phyloP scores from a whole-genome alignment of 2,797 vertebrate species.

The Sebastes cheni region DNA sequence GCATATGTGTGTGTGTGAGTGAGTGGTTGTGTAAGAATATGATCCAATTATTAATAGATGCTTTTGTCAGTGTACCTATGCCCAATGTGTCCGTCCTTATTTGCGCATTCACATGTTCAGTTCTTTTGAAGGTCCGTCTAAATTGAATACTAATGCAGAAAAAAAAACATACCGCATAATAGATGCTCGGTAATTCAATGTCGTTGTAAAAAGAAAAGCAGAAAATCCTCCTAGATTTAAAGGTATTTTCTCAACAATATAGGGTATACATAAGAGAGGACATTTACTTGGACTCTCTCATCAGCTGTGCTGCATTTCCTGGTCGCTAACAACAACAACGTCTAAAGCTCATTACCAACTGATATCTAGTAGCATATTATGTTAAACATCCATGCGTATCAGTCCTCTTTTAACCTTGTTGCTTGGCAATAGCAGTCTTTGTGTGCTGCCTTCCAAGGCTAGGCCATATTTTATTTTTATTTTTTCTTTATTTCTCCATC shows the following conservation, averaged over 20 bases:
- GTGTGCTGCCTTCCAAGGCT: conserved; percentile 4
- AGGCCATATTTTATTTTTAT: conserved; percentile 9
- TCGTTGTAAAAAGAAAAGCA: conserved; percentile 2
- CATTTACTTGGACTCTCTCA: conserved; percentile 13
- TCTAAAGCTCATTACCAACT: conserved; percentile 34
- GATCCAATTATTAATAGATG: conserved; percentile 70
- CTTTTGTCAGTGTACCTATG: conserved; percentile 56
- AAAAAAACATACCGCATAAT: not conserved
- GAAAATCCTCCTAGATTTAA: not conserved
- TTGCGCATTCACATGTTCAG: conserved; percentile 59
- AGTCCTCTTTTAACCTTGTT: conserved; percentile 38
- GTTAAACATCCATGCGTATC: conserved; percentile 35
- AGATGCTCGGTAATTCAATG: conserved; percentile 18
- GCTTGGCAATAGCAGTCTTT: conserved; percentile 40
- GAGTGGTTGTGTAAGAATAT: conserved; percentile 53
- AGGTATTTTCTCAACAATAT: conserved; percentile 23
- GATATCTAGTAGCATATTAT: conserved; percentile 20
- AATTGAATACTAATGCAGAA: conserved; percentile 43
- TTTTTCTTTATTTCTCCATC: conserved; percentile 18
- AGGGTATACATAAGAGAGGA: not conserved
- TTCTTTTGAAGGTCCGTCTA: conserved; percentile 50
- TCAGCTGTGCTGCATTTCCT: conserved; percentile 29
- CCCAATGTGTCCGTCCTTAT: conserved; percentile 47
- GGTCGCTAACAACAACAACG: conserved; percentile 19
- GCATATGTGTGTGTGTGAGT: conserved; percentile 10